Base-by-base conservation (phyloP, 1,140 invertebrate genomes). In the Sitophilus oryzae region DNA sequence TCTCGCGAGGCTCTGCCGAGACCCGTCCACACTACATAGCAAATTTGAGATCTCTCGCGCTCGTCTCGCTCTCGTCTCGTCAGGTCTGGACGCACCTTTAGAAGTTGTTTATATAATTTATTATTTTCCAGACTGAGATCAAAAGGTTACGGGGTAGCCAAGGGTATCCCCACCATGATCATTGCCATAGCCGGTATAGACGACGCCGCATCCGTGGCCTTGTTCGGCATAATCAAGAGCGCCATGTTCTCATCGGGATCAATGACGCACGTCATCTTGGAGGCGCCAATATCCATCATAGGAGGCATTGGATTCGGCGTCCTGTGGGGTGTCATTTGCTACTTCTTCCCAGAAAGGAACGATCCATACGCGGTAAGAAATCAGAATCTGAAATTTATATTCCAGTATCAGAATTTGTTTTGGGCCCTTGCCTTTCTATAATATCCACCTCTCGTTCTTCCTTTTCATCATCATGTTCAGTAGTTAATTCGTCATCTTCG, bases 151-250 rank as follows among this genome's bases (percentile, higher is more conserved):
- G 94, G 94, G 0, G 83, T 92, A 3, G 85, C 88, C 23, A 95
- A 96, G 77, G 94, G 94, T 1, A 93, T 98, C 44, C 93, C 94
- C 0, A 96, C 94, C 0, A 74, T 97, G 15, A 88, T 96, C 35
- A 91, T 98, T 37, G 94, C 94, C 0, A 79, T 88, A 1, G 82
- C 85, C 10, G 85, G 86, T 8, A 84, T 91, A 34, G 86, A 89
- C 64, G 87, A 89, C 70, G 91, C 93, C 1, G 81, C 88, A n/a
- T 94, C 91, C 45, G 84, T 98, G 20, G 93, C 91, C 22, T 82
- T 90, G 11, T 97, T 93, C 68, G 90, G 91, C 41, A 89, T 94
- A 46, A 77, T 90, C 19, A 79, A 85, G 45, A 88, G 88, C 40
- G 77, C 91, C n/a, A 85, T 91, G 79, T 91, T 93, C 68, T 83